Conservation (phyloP, 2,888 invertebrate genomes). For the Abrostola triplasia region DNA sequence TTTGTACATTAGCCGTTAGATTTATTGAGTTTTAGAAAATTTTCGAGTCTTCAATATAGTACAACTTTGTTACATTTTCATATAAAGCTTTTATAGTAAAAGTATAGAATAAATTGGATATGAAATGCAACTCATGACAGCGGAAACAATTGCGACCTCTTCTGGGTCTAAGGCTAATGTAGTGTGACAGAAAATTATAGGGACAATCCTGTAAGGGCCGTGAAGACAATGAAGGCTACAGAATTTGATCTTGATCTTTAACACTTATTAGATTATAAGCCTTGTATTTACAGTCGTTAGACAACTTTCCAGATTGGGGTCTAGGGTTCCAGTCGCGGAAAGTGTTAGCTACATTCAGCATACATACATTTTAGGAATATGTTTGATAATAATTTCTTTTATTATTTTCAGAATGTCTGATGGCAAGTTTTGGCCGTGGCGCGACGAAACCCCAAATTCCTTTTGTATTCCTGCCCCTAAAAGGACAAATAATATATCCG, state of each 20-base stretch:
- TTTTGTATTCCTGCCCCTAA: slow-evolving; percentile 94
- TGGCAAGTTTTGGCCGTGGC: slow-evolving; percentile 92
- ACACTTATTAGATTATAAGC: neutral
- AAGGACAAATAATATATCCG: slow-evolving; percentile 96
- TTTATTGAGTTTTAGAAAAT: too few relatives aligned
- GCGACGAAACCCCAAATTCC: slow-evolving; percentile 92
- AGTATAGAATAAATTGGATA: neutral
- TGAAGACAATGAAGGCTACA: slow-evolving; percentile 27
- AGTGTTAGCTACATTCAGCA: too few relatives aligned
- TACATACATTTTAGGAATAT: too few relatives aligned
- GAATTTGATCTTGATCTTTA: neutral
- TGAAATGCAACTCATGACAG: slow-evolving; percentile 8
- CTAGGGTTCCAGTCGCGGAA: too few relatives aligned
- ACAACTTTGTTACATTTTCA: too few relatives aligned
- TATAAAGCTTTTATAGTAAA: neutral
- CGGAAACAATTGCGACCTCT: slow-evolving; percentile 1
- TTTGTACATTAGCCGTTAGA: too few relatives aligned
- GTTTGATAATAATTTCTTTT: neutral
- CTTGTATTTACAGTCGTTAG: too few relatives aligned
- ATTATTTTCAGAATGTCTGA: slow-evolving; percentile 88
- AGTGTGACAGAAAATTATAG: slow-evolving; percentile 30
- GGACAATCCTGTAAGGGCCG: slow-evolving; percentile 10
- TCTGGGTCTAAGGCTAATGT: slow-evolving; percentile 21
- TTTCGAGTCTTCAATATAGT: too few relatives aligned
- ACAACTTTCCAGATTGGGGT: too few relatives aligned